phyloP scores from a whole-genome alignment of 2,113 vertebrate species.

The Crotalus viridis region DNA sequence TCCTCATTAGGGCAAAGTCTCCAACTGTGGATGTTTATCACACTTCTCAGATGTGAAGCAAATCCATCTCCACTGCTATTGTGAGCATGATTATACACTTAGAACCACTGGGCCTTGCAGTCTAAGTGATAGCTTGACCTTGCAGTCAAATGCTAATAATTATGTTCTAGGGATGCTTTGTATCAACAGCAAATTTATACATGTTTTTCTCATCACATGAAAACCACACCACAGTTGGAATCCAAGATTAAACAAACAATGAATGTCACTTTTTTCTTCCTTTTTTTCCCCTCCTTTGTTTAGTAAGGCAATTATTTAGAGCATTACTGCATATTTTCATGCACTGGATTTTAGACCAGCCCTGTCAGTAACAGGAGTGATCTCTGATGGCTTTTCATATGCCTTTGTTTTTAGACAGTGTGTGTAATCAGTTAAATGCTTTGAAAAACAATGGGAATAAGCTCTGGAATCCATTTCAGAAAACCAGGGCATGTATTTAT shows the following conservation, averaged over 20 bases:
- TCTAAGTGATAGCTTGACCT: not conserved
- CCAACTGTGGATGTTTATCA: not conserved
- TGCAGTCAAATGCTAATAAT: not conserved
- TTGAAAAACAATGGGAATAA: slow-evolving; percentile 8
- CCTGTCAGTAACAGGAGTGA: not conserved
- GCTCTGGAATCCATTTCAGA: slow-evolving; percentile 18
- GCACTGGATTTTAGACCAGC: not conserved
- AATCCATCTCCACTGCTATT: not conserved
- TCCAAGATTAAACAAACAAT: not conserved
- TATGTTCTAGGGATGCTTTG: not conserved
- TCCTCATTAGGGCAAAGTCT: not conserved
- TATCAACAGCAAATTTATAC: not conserved
- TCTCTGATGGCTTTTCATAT: not conserved
- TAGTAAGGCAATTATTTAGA: not conserved
- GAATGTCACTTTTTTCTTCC: not conserved
- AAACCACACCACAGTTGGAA: not conserved
- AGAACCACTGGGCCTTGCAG: not conserved
- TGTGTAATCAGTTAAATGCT: slow-evolving; percentile 13
- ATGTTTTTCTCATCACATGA: not conserved
- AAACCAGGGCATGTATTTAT: not conserved
- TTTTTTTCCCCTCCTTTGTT: not conserved
- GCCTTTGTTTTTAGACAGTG: not conserved
- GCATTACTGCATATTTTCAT: not conserved
- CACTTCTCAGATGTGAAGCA: not conserved
- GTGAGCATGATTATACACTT: not conserved